Base-by-base conservation (phyloP, 2,113 vertebrate species). In the Leptobrachium ailaonicum region DNA sequence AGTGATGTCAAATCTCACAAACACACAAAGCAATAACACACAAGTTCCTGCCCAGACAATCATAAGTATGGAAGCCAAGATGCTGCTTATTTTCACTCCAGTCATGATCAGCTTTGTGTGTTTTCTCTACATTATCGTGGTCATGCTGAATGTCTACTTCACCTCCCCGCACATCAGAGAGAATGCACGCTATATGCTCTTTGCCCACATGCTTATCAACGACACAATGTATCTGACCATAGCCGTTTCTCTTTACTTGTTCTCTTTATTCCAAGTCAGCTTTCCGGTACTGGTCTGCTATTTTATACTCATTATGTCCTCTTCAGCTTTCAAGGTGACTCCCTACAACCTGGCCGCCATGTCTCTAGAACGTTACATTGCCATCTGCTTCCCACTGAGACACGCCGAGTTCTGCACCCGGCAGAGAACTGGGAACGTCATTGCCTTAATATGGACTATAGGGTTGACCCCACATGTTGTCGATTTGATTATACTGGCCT, bases 191-290 rank as follows among this genome's bases (percentile, higher is more conserved):
- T 76, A 76, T 4, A n/a, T 76, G 43, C 45, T 76, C 45, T 76
- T 76, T 56, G 64, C 13, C 6, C 75, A 68, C 64, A 76, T 76
- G 75, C 64, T 76, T 8, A 13, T 76, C 10, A 76, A 76, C 41
- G 74, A 76, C 41, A 6, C 44, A 13, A 12, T 76, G 4, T 41
- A 76, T 41, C 62, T 76, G 2, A 4, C 8, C 2, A 2, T 6
- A 3, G 63, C 43, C 2, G 42, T 66, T 9, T 9, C 56, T 13
- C 50, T 56, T 14, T 2, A 50, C 0, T 6, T 68, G 45, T 3
- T 14, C 2, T 54, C 7, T 20, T 10, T 41, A 0, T 43, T 41
- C 12, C 6, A 7, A 14, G 44, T 43, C 7, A 53, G 54, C 41
- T 4, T 76, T 6, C 75, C 75, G 1, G 6, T 66, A 2, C 32